Evolutionary conservation across 1,140 invertebrate genomes (phyloP), one percentile per base, ranked within the genome.

Genomic region (Ylistrum balloti): DNA sequence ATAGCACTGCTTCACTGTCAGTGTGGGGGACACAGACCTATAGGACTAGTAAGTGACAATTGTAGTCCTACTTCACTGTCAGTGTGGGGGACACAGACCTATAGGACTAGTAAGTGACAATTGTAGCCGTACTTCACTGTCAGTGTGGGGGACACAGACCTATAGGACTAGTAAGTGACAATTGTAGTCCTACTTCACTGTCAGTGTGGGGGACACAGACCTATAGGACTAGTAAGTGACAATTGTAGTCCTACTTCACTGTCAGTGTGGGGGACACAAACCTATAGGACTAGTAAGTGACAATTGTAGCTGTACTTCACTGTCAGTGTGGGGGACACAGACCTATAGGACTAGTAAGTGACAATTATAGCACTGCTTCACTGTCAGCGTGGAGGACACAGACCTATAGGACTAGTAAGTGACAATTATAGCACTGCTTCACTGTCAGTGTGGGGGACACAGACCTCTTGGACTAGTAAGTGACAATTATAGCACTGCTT

Each of bases 101-200:
- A 56, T 56, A 56, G 45, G 45, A 56, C 45, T 56, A 3, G 45
- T 56, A 56, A 56, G 45, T 56, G n/a, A n/a, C n/a, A n/a, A n/a
- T n/a, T n/a, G n/a, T n/a, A n/a, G n/a, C n/a, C n/a, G n/a, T n/a
- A n/a, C n/a, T n/a, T n/a, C 17, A 56, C 45, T 15, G 13, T 56
- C 22, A 56, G 22, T 20, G 22, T 7, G 22, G 13, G 20, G 45
- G 45, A 56, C 45, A 20, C 22, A 22, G 20, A 7, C 13, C 13
- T 56, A 56, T 56, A 56, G 45, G 45, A 56, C 45, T 56, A 3
- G 45, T 56, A 56, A 56, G 45, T 56, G n/a, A n/a, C n/a, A n/a
- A n/a, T n/a, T n/a, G n/a, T n/a, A n/a, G n/a, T n/a, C n/a, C n/a
- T n/a, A n/a, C n/a, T n/a, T n/a, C 17, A 56, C 45, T 15, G 13